Conservation (phyloP, 2,888 invertebrate species). For the Conomelus anceps region DNA sequence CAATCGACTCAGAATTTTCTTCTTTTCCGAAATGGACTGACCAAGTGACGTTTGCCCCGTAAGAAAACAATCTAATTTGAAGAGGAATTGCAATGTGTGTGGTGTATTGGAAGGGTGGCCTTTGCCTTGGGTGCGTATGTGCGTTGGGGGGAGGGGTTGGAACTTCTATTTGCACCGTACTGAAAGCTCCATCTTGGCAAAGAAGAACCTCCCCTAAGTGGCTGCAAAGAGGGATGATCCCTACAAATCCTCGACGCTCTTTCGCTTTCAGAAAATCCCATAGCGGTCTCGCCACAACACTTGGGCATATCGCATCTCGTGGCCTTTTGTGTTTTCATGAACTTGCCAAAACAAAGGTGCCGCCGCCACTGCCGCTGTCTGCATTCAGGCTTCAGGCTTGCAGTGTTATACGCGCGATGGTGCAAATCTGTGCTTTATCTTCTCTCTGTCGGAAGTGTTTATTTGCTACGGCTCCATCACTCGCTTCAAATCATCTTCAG, state of each 20-base stretch:
- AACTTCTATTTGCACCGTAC: background rate
- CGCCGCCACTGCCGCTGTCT: too few relatives aligned
- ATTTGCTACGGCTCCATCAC: background rate
- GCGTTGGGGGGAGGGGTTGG: background rate
- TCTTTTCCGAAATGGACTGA: background rate
- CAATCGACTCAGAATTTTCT: background rate
- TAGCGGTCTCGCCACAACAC: background rate
- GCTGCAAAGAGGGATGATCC: slow-evolving; percentile 10
- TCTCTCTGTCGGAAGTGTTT: background rate
- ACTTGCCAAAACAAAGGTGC: slow-evolving; percentile 1
- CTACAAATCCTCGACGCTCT: slow-evolving; percentile 7
- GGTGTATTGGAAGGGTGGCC: background rate
- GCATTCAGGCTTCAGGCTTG: too few relatives aligned
- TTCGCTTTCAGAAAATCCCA: slow-evolving; percentile 10
- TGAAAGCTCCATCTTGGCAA: slow-evolving; percentile 8
- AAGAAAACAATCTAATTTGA: background rate
- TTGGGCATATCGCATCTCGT: background rate
- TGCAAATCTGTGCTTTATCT: background rate
- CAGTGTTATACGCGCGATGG: background rate
- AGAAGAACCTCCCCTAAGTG: background rate
- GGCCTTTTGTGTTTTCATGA: background rate
- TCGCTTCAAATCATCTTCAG: background rate
- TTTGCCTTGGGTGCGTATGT: background rate
- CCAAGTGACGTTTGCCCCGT: background rate
- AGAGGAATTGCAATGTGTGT: background rate